Percentiles rank a stretch among this genome's conserved stretches.
Evolutionary conservation across 2,888 invertebrate genomes (phyloP).

Genomic region (Chaitophorus viminalis): DNA sequence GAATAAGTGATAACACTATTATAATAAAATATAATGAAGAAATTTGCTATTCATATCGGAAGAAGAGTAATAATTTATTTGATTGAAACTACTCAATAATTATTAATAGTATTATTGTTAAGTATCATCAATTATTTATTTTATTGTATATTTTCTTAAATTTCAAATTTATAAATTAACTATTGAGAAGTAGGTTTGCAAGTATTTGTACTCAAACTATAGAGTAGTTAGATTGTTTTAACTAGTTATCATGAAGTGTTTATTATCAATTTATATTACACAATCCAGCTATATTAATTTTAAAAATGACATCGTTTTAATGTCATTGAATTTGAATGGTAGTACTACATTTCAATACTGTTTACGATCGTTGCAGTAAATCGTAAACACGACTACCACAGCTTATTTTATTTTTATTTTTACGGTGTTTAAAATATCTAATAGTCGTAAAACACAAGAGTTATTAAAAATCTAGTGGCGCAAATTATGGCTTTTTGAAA

Average conservation of each 20-base stretch:
- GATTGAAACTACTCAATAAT: conserved; percentile 22
- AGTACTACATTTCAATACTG: conserved; percentile 26
- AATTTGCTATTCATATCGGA: conserved; percentile 14
- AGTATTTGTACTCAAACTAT: conserved; percentile 33
- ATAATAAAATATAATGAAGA: not conserved
- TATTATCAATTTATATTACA: conserved; percentile 33
- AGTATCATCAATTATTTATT: not conserved
- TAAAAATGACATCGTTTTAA: conserved; percentile 51
- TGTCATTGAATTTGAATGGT: conserved; percentile 44
- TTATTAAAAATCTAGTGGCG: conserved; percentile 47
- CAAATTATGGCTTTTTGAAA: conserved; percentile 56
- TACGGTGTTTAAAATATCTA: conserved; percentile 21
- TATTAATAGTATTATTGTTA: conserved; percentile 29
- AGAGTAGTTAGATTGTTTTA: conserved; percentile 38
- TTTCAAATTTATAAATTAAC: not conserved
- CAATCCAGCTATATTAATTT: conserved; percentile 21
- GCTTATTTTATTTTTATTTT: conserved; percentile 46
- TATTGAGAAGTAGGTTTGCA: conserved; percentile 25
- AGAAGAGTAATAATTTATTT: not conserved
- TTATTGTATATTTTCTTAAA: conserved; percentile 32
- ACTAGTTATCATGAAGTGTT: conserved; percentile 32
- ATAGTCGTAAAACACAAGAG: conserved; percentile 34
- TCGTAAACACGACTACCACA: conserved; percentile 47
- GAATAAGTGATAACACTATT: conserved; percentile 19
- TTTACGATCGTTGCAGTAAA: conserved; percentile 32